Percentiles rank a stretch among this genome's conserved stretches.
Conservation (phyloP, 2,888 invertebrate genomes). For the Coelinius sp. region DNA sequence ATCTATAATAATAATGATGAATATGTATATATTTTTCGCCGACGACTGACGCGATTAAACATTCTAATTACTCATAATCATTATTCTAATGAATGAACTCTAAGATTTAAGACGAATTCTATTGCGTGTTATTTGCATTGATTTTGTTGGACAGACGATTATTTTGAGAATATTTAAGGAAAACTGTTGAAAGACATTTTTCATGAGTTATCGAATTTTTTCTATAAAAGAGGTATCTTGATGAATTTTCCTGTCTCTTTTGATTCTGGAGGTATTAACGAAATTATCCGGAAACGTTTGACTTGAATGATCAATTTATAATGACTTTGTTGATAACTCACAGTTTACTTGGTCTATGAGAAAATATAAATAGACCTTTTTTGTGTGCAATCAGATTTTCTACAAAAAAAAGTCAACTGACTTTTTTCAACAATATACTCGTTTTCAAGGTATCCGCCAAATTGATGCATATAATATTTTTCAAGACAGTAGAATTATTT, state of each 20-base stretch:
- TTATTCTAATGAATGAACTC: neutral
- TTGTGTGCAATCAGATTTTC: no score
- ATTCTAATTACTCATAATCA: neutral
- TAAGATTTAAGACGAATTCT: neutral
- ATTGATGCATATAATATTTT: no score
- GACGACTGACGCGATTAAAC: constrained; percentile 9
- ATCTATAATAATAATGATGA: neutral
- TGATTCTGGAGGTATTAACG: neutral
- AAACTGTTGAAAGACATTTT: neutral
- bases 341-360: no score
- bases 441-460: no score
- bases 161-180: neutral
- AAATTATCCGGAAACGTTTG: neutral
- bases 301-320: neutral
- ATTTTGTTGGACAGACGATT: neutral
- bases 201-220: neutral
- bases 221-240: neutral
- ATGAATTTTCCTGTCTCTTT: neutral
- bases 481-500: no score
- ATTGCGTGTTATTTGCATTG: constrained; percentile 8
- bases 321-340: no score
- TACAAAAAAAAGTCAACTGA: no score
- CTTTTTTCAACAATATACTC: no score
- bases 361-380: no score
- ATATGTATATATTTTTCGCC: constrained; percentile 13